Evolutionary conservation across 2,113 vertebrate species (phyloP), one percentile per base, ranked within the genome.

Genomic region (Chionodraco myersi): DNA sequence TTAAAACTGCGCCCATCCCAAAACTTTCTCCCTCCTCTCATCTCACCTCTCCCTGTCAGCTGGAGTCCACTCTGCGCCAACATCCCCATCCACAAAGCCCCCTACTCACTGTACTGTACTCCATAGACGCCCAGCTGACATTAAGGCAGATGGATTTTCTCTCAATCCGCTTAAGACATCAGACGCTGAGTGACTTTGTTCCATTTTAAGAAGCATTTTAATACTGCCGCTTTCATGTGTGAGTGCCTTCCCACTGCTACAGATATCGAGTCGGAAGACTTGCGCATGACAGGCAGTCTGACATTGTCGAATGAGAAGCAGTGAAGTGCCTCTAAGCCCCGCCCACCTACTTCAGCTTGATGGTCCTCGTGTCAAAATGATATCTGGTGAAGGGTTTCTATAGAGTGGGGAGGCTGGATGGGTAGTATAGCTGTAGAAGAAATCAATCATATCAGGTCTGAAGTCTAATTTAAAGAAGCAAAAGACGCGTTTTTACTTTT

Each of bases 141-240:
- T 89, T 91, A 94, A 93, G 87, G 91, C 86, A 93, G 93, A 93
- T 93, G 90, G 93, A 94, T 94, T 94, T 93, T 91, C 89, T 87
- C 88, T 92, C 92, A 94, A 94, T 94, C 94, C 90, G 92, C 92
- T 95, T 94, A 94, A 94, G 91, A 94, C 92, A 94, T 94, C 90
- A 91, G 88, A 92, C 84, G 76, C 80, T 64, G 63, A 86, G 85
- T 81, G 86, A 93, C 91, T 94, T 93, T 90, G 87, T 91, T 88
- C 73, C 86, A 91, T 92, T 94, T 88, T 83, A 90, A 92, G 86
- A 88, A 87, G 79, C 80, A 89, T 95, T 95, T 94, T 94, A 92
- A 92, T 94, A 89, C 86, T 67, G 64, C 81, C 75, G 79, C 92
- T 93, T 94, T 94, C 91, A 94, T 92, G 89, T 94, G 61, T 89